A percentile compares a stretch with the other conserved stretches of the same genome.
Evolutionary conservation across 2,113 vertebrate species (phyloP).

Genomic region (Gopherus evgoodei): DNA sequence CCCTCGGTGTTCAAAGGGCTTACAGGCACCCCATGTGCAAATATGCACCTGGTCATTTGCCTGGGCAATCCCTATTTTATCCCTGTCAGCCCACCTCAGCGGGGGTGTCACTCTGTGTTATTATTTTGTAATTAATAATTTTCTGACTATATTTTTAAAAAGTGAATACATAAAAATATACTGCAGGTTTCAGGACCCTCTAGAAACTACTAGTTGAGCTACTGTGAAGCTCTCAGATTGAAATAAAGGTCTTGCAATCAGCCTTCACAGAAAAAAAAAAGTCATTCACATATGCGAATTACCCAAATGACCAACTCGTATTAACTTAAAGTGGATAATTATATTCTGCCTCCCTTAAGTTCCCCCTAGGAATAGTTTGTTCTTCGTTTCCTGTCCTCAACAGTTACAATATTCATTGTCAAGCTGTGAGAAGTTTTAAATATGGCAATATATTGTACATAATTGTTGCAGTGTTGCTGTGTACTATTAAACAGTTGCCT

Average conservation of each 20-base stretch:
- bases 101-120: not conserved
- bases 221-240: not conserved
- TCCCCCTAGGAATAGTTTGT: not conserved
- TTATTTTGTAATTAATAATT: not conserved
- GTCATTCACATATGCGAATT: not conserved
- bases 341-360: not conserved
- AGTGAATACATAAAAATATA: conserved; percentile 20
- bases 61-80: not conserved
- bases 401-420: not conserved
- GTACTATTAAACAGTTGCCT: conserved; percentile 44
- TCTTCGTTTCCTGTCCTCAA: not conserved
- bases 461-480: not conserved
- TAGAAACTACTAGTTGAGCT: conserved; percentile 15
- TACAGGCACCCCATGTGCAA: not conserved
- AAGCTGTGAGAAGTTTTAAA: conserved; percentile 10
- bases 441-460: not conserved
- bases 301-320: not conserved
- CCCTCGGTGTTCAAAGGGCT: not conserved
- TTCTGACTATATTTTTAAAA: fast-evolving
- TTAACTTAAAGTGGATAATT: not conserved
- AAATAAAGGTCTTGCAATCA: not conserved
- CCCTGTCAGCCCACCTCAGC: not conserved
- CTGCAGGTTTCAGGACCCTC: not conserved
- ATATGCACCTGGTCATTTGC: not conserved
- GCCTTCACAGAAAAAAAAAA: not conserved